phyloP scores from a whole-genome alignment of 1,140 invertebrate genomes.

The Centruroides vittatus region DNA sequence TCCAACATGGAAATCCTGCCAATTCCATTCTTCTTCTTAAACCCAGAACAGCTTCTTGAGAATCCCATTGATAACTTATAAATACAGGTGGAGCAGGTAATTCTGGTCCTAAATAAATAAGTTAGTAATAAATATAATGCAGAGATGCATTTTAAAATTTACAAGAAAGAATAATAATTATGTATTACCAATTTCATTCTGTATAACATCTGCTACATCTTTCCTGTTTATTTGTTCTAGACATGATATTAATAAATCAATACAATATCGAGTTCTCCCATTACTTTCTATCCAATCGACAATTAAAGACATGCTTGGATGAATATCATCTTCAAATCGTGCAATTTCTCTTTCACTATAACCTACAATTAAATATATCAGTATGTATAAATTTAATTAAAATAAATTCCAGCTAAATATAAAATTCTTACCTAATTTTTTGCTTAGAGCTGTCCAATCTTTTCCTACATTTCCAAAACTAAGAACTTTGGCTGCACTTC shows the following conservation, averaged over 20 bases:
- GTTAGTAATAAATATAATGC: neutral
- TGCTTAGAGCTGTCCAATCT: conserved; percentile 32
- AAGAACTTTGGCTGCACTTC: conserved; percentile 31
- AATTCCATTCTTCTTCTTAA: conserved; percentile 29
- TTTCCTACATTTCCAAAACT: conserved; percentile 23
- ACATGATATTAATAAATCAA: conserved; percentile 31
- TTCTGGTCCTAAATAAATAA: conserved; percentile 22
- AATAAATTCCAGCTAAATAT: neutral
- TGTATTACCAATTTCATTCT: conserved; percentile 20
- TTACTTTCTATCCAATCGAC: conserved; percentile 34
- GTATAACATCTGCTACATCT: conserved; percentile 31
- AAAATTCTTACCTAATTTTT: conserved; percentile 23
- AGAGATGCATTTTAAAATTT: neutral
- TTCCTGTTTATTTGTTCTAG: conserved; percentile 29
- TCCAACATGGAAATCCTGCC: conserved; percentile 33
- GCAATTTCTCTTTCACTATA: conserved; percentile 30
- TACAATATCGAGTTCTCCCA: conserved; percentile 32
- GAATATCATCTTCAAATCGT: conserved; percentile 28
- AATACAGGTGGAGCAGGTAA: conserved; percentile 30
- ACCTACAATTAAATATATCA: conserved; percentile 19
- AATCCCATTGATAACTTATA: conserved; percentile 34
- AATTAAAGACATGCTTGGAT: conserved; percentile 30
- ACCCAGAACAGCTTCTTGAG: conserved; percentile 23
- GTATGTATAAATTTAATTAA: neutral
- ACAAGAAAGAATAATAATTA: no score